Base-by-base conservation (phyloP, 2,797 vertebrate genomes). In the Schizopygopsis pylzovi region DNA sequence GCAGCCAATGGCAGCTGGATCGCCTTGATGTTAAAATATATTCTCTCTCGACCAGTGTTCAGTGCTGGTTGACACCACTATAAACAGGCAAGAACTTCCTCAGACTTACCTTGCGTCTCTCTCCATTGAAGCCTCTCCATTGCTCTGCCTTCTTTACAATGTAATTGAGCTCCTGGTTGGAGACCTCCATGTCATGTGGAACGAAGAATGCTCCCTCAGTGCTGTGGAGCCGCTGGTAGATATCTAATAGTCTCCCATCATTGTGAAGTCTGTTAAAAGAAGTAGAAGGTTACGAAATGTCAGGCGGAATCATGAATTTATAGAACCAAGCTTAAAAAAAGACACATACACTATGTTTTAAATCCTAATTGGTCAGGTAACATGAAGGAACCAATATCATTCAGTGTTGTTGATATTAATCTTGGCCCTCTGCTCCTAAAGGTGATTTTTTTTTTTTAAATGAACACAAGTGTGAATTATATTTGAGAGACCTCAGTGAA, bases 101-200 rank as follows among this genome's bases (percentile, higher is more conserved):
- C 28, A 80, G 18, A 91, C 96, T 95, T 91, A 98, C 98, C 96
- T 97, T 96, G 22, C 95, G 96, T 89, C 97, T 96, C 91, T 98
- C 97, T 52, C 97, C 97, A 1, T 88, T 95, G 90, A 95, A 94
- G 88, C 97, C 98, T 93, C 98, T 94, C 98, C 98, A 99, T 86
- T 98, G 97, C 91, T 97, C 95, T 10, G 97, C 95, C 73, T 95
- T 98, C 92, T 97, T 97, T 45, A 98, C 93, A 43, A 98, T 94
- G 88, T 96, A 97, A 92, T 95, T 97, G 87, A 99, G 92, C 81
- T 99, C 97, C 93, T 98, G 97, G 90, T 92, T 96, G 86, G 98
- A 99, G 91, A 99, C 92, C 92, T 99, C 98, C 78, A 97, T 89
- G 88, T 99, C 97, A 59, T 96, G 91, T 1, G 97, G 97, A 87